These are phyloP conservation scores for Ictalurus furcatus DNA, from an alignment of 2,113 vertebrate genomes.

Conservation along the genomic window DNA sequence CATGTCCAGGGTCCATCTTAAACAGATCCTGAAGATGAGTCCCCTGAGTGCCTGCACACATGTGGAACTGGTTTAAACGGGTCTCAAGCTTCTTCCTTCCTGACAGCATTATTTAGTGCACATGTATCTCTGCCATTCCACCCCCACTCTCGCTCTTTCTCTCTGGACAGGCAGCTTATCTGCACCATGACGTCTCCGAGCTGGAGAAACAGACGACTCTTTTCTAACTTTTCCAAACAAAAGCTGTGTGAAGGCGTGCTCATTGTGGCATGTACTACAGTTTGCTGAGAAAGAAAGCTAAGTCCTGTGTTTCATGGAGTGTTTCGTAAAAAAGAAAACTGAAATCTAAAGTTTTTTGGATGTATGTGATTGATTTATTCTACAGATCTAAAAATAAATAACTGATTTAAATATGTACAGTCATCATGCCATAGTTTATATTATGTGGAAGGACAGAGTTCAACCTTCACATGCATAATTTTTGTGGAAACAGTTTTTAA, in stretches of 20 bases:
- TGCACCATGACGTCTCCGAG: neutral
- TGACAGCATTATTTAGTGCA: conserved; percentile 42
- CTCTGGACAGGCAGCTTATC: neutral
- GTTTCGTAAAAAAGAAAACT: neutral
- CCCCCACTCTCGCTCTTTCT: neutral
- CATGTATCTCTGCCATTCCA: conserved; percentile 26
- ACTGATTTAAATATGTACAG: neutral
- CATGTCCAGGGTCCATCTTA: neutral
- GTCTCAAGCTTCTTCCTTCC: conserved; percentile 43
- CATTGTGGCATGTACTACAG: neutral
- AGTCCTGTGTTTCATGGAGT: neutral
- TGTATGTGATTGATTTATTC: neutral
- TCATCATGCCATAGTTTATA: neutral
- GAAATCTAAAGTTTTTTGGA: neutral
- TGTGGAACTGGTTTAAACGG: conserved; percentile 50
- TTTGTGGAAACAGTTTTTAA: neutral
- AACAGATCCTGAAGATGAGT: neutral
- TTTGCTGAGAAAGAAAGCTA: neutral
- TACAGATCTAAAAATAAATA: neutral
- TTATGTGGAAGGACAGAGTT: neutral
- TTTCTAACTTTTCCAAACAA: conserved; percentile 11
- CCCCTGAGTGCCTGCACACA: conserved; percentile 44
- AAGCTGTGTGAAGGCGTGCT: neutral
- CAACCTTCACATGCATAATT: too few species aligned
- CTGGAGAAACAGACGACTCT: neutral